These are phyloP conservation scores for Cephonodes hylas DNA, from an alignment of 2,888 invertebrate species.

Conservation along the genomic window DNA sequence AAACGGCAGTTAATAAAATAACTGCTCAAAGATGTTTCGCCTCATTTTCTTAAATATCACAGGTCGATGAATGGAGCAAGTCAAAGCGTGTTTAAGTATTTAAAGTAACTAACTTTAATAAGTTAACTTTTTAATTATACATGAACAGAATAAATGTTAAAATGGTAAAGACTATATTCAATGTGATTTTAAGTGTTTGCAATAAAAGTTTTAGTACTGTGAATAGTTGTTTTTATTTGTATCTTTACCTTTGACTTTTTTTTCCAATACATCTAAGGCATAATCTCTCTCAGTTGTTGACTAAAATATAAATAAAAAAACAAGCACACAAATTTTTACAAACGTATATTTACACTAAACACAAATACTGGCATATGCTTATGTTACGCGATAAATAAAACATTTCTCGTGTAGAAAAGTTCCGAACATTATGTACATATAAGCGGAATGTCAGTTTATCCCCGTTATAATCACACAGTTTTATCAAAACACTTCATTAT, in stretches of 20 bases:
- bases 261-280: background rate
- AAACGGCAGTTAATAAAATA: no score
- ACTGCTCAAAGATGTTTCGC: no score
- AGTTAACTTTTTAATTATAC: no score
- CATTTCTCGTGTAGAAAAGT: background rate
- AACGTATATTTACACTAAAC: background rate
- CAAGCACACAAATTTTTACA: background rate
- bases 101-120: no score
- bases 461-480: background rate
- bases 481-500: background rate
- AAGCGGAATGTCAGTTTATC: background rate
- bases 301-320: no score
- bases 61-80: no score
- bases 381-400: background rate
- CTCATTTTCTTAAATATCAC: no score
- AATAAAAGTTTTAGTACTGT: background rate
- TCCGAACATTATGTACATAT: background rate
- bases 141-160: no score
- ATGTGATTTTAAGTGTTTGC: background rate
- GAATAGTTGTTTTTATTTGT: background rate
- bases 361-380: slow-evolving; percentile 9
- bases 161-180: background rate
- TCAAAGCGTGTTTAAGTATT: no score
- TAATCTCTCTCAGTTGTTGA: background rate
- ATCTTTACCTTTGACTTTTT: background rate